These are phyloP conservation scores for Trisateles emortualis DNA, from an alignment of 2,888 invertebrate species.

Conservation along the genomic window DNA sequence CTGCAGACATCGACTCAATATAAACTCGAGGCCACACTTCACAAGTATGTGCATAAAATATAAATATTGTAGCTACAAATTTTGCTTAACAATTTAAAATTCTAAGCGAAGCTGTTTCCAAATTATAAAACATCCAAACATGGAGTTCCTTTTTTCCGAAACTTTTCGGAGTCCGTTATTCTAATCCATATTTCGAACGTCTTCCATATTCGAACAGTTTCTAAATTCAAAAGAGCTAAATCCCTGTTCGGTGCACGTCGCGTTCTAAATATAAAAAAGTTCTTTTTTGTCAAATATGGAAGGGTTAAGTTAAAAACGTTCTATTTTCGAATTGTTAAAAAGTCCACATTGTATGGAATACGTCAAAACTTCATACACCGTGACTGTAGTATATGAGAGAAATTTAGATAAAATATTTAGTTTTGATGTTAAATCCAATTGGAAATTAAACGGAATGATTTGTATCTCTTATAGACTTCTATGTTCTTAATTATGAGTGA, in stretches of 20 bases:
- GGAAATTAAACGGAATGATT: no score
- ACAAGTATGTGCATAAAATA: slow-evolving; percentile 13
- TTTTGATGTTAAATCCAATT: background rate
- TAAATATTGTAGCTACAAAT: slow-evolving; percentile 10
- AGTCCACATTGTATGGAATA: slow-evolving; percentile 86
- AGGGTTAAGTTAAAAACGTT: slow-evolving; percentile 87
- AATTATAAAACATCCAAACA: slow-evolving; percentile 46
- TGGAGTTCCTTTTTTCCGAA: slow-evolving; percentile 41
- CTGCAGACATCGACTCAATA: slow-evolving; percentile 22
- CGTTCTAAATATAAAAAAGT: slow-evolving; percentile 84
- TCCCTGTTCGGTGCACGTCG: slow-evolving; percentile 80
- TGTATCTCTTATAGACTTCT: no score
- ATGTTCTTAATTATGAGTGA: no score
- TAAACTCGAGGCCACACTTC: slow-evolving; percentile 19
- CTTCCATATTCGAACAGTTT: slow-evolving; percentile 78
- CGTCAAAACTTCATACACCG: slow-evolving; percentile 82
- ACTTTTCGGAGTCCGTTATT: slow-evolving; percentile 61
- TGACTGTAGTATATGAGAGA: slow-evolving; percentile 60
- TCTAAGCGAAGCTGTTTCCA: slow-evolving; percentile 22
- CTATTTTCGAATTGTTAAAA: slow-evolving; percentile 87
- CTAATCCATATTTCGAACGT: slow-evolving; percentile 70
- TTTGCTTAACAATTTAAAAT: slow-evolving; percentile 29
- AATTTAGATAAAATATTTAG: slow-evolving; percentile 26
- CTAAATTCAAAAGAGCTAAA: slow-evolving; percentile 82
- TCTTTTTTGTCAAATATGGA: slow-evolving; percentile 86